These are phyloP conservation scores for Acanthosoma haemorrhoidale DNA, from an alignment of 2,888 invertebrate species.

Conservation along the genomic window DNA sequence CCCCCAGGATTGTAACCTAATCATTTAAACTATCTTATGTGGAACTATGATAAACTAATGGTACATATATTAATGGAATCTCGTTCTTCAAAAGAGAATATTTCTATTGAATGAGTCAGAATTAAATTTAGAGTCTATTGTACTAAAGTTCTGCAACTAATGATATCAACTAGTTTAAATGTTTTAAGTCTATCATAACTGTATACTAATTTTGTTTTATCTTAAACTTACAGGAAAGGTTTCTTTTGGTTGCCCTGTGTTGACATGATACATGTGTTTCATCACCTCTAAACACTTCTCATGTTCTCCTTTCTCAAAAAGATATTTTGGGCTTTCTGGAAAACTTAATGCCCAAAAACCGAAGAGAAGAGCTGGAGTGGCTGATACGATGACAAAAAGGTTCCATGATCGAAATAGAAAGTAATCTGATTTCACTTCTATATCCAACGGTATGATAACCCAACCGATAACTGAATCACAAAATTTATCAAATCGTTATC, in stretches of 20 bases:
- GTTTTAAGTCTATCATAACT: no score
- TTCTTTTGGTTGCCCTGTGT: conserved; percentile 56
- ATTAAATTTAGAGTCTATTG: no score
- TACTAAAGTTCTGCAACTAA: no score
- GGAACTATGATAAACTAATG: no score
- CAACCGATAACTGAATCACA: conserved; percentile 62
- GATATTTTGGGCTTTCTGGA: conserved; percentile 77
- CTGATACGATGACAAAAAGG: conserved; percentile 70
- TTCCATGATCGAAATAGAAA: conserved; percentile 76
- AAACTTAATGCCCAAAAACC: conserved; percentile 67
- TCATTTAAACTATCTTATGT: no score
- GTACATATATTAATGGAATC: no score
- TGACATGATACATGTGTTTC: conserved; percentile 62
- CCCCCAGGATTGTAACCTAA: no score
- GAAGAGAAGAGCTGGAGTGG: conserved; percentile 62
- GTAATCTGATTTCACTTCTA: conserved; percentile 53
- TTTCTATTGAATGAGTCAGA: no score
- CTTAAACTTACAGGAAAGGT: conserved; percentile 63
- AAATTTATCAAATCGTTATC: no score
- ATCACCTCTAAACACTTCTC: conserved; percentile 67
- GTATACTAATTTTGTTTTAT: no score
- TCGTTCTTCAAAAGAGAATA: no score
- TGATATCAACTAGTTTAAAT: no score
- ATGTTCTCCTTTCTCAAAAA: conserved; percentile 71
- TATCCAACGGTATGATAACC: conserved; percentile 67